Base-by-base conservation (phyloP, 2,888 invertebrate species). In the Tanypteryx hageni region DNA sequence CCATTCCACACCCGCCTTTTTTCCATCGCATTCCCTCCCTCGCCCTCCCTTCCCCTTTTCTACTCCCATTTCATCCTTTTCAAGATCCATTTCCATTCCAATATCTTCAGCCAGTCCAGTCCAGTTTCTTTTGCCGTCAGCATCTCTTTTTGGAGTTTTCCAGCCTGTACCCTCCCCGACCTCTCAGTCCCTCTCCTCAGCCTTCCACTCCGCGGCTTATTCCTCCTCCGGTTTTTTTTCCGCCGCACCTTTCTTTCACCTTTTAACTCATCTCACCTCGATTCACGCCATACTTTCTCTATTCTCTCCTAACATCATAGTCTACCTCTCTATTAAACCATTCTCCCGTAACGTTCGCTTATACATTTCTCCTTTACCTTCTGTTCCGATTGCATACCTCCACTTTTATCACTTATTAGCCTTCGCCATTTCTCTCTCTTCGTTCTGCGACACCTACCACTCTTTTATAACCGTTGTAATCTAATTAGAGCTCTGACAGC, bases 81-180 rank as follows among this genome's bases (percentile, higher is more conserved):
- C 61, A 27, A 86, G 31, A 86, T 86, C 27, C 86, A 86, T 86
- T 86, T 86, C 61, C 61, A 86, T 86, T 86, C 86, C 61, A 86
- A 61, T 61, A 86, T 85, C 86, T 86, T 86, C 31, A 61, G 58
- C 85, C 85, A 27, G n/a, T n/a, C n/a, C n/a, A 11, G 86, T 86
- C 86, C 86, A 86, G 86, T 61, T 86, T 58, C 86, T 86, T 86
- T 59, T 27, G 18, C 61, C 61, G 31, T 61, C 59, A 13, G 31
- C 82, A 58, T 86, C 27, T 59, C 86, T 22, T 59, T 22, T 22
- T 76, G 27, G 76, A 76, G 22, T 22, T 22, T 27, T 76, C 22
- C 76, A 27, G 22, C 27, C 76, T 8, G 22, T 86, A 18, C 58
- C 58, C 18, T 85, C 56, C n/a, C 83, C 83, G n/a, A 58, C 84